These are phyloP conservation scores for Arge pagana DNA, from an alignment of 2,888 invertebrate species.

Conservation along the genomic window DNA sequence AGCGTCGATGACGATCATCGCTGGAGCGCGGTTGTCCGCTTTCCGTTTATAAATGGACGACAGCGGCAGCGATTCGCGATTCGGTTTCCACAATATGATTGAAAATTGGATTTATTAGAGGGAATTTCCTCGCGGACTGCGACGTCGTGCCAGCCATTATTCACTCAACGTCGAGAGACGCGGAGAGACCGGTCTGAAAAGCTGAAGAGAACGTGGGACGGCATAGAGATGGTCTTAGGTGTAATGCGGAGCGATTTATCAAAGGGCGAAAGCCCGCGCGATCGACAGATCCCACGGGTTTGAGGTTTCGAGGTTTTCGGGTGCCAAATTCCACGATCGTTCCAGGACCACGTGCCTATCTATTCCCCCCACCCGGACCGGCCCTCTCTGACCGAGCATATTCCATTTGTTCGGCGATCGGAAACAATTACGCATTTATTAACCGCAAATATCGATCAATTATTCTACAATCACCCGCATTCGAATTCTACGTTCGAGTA, in stretches of 20 bases:
- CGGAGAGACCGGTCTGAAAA: constrained; percentile 7
- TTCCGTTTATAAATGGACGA: too few relatives aligned
- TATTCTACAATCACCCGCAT: constrained; percentile 19
- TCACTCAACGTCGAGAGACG: constrained; percentile 38
- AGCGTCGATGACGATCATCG: too few relatives aligned
- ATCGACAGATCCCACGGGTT: constrained; percentile 28
- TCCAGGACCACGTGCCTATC: constrained; percentile 29
- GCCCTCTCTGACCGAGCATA: too few relatives aligned
- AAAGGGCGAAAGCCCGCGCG: constrained; percentile 38
- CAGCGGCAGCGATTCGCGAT: constrained; percentile 4
- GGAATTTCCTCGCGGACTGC: constrained; percentile 35
- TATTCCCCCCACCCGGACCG: too few relatives aligned
- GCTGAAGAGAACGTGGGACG: too few relatives aligned
- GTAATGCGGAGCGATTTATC: constrained; percentile 45
- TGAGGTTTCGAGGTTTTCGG: constrained; percentile 21
- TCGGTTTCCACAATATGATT: constrained; percentile 7
- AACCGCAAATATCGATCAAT: constrained; percentile 35
- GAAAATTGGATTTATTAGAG: constrained; percentile 25
- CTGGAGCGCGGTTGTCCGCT: too few relatives aligned
- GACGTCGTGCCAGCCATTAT: constrained; percentile 41
- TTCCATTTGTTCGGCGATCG: too few relatives aligned
- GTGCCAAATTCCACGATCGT: constrained; percentile 30
- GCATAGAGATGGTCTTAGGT: constrained; percentile 37
- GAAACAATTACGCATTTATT: constrained; percentile 41
- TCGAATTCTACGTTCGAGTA: too few relatives aligned